A percentile compares a stretch with the other conserved stretches of the same genome.
Conservation (phyloP, 2,888 invertebrate species). For the Acanthosepion lycidas region DNA sequence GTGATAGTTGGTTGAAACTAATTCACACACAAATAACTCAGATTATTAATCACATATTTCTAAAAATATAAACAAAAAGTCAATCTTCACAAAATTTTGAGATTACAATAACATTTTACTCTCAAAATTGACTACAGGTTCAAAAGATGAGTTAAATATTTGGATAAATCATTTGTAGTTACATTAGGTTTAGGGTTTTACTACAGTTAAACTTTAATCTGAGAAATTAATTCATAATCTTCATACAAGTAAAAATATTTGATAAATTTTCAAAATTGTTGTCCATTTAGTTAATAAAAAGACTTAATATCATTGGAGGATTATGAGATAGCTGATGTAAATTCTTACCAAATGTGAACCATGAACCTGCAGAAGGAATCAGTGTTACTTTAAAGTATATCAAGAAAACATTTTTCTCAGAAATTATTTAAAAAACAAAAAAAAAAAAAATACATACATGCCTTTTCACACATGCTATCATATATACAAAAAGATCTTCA, state of each 20-base stretch:
- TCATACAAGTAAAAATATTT: too few species aligned
- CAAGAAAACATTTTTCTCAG: background rate
- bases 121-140: too few species aligned
- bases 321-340: background rate
- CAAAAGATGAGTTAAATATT: too few species aligned
- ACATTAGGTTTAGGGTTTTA: too few species aligned
- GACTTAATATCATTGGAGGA: background rate
- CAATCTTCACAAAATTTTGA: too few species aligned
- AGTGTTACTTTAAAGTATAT: background rate
- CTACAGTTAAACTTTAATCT: too few species aligned
- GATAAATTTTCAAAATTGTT: background rate
- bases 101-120: too few species aligned
- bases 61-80: too few species aligned
- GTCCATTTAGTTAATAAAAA: background rate
- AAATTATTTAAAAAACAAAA: background rate
- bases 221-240: too few species aligned
- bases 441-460: background rate
- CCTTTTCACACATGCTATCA: background rate
- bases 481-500: background rate
- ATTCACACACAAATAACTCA: background rate
- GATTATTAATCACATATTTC: too few species aligned
- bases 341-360: background rate
- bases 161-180: too few species aligned
- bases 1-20: background rate
- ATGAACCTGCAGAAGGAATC: constrained; percentile 10